Percentiles rank a stretch among this genome's conserved stretches.
These are phyloP conservation scores for Lasioglossum villosulum DNA, from an alignment of 2,888 invertebrate genomes.

Conservation along the genomic window DNA sequence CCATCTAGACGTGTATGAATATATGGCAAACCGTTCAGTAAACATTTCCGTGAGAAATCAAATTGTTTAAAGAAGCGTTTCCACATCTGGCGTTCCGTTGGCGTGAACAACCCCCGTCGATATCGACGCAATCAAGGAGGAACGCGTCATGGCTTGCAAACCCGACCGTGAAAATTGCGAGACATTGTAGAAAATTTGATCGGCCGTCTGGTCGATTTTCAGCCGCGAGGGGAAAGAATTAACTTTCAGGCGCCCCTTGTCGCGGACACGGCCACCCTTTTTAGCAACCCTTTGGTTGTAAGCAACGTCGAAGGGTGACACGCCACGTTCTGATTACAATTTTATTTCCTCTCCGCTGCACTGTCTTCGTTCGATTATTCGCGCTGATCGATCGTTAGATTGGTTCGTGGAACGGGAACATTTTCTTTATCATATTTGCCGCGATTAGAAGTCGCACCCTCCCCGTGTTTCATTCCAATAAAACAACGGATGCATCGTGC, in stretches of 20 bases:
- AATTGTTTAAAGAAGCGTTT: not conserved
- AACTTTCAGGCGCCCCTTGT: conserved; percentile 49
- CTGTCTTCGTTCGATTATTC: conserved; percentile 43
- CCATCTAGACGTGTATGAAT: not conserved
- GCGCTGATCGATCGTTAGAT: conserved; percentile 12
- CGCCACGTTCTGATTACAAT: conserved; percentile 49
- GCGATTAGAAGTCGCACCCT: not conserved
- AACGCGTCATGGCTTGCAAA: not conserved
- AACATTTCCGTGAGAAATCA: not conserved
- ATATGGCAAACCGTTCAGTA: not conserved
- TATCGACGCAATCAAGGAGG: conserved; percentile 4
- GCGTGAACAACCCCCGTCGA: not conserved
- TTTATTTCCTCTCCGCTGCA: conserved; percentile 49
- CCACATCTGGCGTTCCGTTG: not conserved
- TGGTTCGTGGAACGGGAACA: conserved; percentile 5
- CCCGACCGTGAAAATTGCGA: conserved; percentile 46
- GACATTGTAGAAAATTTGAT: conserved; percentile 50
- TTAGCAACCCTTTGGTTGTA: conserved; percentile 56
- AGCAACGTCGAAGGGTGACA: conserved; percentile 49
- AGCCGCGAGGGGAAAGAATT: conserved; percentile 45
- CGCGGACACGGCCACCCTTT: conserved; percentile 43
- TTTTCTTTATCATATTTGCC: not conserved
- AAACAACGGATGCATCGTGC: not conserved
- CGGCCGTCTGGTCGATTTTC: conserved; percentile 48
- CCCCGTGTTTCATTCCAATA: not conserved